Percentiles rank a stretch among this genome's conserved stretches.
phyloP scores from a whole-genome alignment of 92 coral and sea anemone species.

The Zoanthus sociatus region DNA sequence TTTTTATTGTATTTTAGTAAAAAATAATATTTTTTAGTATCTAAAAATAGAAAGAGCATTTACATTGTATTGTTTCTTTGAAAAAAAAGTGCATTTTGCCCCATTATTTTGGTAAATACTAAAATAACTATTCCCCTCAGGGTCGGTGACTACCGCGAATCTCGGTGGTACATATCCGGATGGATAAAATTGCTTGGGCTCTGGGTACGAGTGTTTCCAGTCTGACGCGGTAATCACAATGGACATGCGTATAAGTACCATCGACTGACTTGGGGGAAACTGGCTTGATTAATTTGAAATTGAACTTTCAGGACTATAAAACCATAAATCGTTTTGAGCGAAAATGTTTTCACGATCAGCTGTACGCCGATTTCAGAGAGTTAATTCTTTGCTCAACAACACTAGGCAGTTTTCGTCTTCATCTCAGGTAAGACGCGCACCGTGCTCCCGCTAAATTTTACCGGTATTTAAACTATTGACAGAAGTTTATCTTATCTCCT shows the following conservation, averaged over 20 bases:
- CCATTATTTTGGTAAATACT: too few relatives aligned
- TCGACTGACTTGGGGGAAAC: neutral
- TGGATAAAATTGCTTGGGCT: neutral
- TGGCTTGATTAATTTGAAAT: neutral
- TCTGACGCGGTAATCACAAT: constrained; percentile 37
- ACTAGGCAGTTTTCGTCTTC: constrained; percentile 83
- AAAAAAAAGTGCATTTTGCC: too few relatives aligned
- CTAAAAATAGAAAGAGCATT: too few relatives aligned
- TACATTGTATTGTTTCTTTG: too few relatives aligned
- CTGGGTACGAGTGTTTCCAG: constrained; percentile 36
- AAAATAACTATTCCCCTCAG: too few relatives aligned
- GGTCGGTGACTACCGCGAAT: too few relatives aligned
- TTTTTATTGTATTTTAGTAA: too few relatives aligned
- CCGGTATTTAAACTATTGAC: neutral
- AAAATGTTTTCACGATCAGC: constrained; percentile 81
- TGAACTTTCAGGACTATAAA: neutral
- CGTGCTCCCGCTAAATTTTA: neutral
- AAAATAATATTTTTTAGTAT: too few relatives aligned
- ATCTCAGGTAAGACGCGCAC: constrained; percentile 72
- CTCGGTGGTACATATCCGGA: too few relatives aligned
- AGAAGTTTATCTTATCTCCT: neutral
- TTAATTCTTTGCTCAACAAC: constrained; percentile 49
- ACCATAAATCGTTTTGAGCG: neutral
- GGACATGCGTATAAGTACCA: constrained; percentile 35
- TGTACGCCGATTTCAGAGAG: constrained; percentile 65